phyloP scores from a whole-genome alignment of 2,113 vertebrate species.

The Ceyx margarethae region DNA sequence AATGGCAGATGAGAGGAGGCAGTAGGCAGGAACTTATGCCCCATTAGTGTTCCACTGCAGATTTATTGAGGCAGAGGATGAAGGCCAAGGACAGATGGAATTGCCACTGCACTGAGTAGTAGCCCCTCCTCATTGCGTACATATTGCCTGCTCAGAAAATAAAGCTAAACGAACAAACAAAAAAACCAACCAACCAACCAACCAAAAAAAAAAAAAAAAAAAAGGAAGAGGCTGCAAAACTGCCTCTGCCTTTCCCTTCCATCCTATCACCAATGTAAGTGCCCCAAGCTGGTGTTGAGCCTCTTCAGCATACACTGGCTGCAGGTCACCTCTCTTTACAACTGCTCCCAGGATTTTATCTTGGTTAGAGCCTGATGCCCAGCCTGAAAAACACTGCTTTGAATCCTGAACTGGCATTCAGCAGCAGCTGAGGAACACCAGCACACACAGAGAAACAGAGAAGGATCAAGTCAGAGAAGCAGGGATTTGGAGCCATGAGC shows the following conservation, averaged over 20 bases:
- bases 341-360: neutral
- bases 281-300: neutral
- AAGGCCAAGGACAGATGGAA: neutral
- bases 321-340: neutral
- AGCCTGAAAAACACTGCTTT: neutral
- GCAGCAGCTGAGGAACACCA: neutral
- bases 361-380: neutral
- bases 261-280: fast-evolving
- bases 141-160: neutral
- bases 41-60: neutral
- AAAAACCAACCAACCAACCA: no score
- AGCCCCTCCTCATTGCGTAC: neutral
- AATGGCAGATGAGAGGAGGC: neutral
- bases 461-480: neutral
- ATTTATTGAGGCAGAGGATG: neutral
- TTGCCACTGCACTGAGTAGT: neutral
- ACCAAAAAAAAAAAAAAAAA: no score
- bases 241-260: neutral
- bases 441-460: neutral
- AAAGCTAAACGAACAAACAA: neutral
- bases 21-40: neutral
- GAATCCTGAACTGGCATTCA: neutral
- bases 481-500: neutral
- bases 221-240: neutral
- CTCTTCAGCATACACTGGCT: neutral